These are phyloP conservation scores for Solen grandis DNA, from an alignment of 1,140 invertebrate genomes.

Conservation along the genomic window DNA sequence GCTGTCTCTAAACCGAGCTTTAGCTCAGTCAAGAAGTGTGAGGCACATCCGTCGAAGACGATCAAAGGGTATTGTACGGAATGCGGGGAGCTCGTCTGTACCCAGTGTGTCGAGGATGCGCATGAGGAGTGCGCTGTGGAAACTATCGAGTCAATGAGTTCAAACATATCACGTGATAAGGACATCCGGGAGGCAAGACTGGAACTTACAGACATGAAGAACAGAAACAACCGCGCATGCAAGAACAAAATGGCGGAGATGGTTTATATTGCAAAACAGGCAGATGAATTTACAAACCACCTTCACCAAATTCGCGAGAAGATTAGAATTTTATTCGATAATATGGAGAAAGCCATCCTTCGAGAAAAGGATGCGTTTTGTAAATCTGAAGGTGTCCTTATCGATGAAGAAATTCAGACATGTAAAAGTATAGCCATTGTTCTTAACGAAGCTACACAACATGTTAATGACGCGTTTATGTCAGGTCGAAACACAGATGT, in stretches of 20 bases:
- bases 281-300: constrained; percentile 3
- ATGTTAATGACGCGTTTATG: constrained; percentile 7
- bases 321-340: constrained; percentile 33
- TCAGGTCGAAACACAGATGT: constrained; percentile 5
- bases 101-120: constrained; percentile 13
- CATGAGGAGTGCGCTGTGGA: constrained; percentile 24
- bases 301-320: constrained; percentile 20
- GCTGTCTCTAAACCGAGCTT: constrained; percentile 1
- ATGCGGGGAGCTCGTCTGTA: constrained; percentile 25
- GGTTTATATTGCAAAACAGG: constrained; percentile 14
- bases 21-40: constrained; percentile 29
- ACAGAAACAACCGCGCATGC: constrained; percentile 10
- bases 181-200: constrained; percentile 23
- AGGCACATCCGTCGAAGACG: constrained; percentile 10
- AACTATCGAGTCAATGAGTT: constrained; percentile 21
- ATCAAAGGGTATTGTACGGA: constrained; percentile 42
- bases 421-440: neutral
- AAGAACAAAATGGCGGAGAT: constrained; percentile 37
- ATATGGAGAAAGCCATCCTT: constrained; percentile 25
- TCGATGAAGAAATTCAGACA: constrained; percentile 2
- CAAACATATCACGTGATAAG: constrained; percentile 3
- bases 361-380: constrained; percentile 39
- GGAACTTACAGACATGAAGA: constrained; percentile 24
- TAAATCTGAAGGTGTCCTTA: constrained; percentile 27
- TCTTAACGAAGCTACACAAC: neutral